These are phyloP conservation scores for Orientallactaga bullata DNA, from an alignment of 2,113 vertebrate genomes.

Conservation along the genomic window DNA sequence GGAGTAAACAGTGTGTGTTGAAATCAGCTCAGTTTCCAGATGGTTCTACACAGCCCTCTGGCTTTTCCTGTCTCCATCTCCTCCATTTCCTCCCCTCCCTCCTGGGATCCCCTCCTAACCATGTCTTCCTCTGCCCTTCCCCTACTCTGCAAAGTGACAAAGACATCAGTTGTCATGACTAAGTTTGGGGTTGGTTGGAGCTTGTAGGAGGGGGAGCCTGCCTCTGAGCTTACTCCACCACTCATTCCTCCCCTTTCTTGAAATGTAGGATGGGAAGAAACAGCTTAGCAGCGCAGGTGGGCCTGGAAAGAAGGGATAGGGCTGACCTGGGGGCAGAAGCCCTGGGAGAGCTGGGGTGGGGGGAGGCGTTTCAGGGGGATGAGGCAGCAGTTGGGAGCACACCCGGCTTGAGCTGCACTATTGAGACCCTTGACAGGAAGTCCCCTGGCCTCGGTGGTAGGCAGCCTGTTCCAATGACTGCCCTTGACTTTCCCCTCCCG, in stretches of 20 bases:
- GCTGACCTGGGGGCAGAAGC: background rate
- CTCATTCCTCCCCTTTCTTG: background rate
- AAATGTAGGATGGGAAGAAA: background rate
- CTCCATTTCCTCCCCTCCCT: background rate
- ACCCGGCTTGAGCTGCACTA: accelerated
- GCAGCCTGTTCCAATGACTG: background rate
- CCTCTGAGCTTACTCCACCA: background rate
- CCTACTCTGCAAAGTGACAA: background rate
- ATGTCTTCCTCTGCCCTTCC: background rate
- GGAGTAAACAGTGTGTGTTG: background rate
- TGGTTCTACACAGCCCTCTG: too few relatives aligned
- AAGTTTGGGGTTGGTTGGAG: background rate
- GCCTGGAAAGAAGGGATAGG: background rate
- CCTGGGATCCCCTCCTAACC: background rate
- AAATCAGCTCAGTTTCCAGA: background rate
- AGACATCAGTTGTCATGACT: background rate
- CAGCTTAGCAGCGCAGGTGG: too few relatives aligned
- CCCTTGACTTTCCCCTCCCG: background rate
- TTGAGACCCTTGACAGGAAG: background rate
- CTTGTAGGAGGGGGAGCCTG: too few relatives aligned
- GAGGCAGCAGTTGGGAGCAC: background rate
- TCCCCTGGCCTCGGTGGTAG: background rate
- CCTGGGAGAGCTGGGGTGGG: background rate
- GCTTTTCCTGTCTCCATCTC: background rate
- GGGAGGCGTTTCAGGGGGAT: accelerated